Base-by-base conservation (phyloP, 2,888 invertebrate species). In the Campoplex capitator region DNA sequence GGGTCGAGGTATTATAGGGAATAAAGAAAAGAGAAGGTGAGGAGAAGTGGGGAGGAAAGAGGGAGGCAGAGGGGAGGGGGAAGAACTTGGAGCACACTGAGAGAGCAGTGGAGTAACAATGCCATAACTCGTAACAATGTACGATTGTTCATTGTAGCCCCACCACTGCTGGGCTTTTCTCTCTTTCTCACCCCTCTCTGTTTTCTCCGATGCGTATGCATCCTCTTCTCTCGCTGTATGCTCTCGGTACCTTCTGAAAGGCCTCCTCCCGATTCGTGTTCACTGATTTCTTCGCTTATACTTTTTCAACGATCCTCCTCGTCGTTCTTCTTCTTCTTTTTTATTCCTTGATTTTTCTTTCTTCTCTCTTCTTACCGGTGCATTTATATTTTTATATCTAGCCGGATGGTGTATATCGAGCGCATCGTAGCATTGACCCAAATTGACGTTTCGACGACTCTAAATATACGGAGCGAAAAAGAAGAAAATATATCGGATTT, bases 101-200 rank as follows among this genome's bases (percentile, higher is more conserved):
- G 70, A 76, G 70, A 76, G 58, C 83, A 38, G 92, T 93, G 93
- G 92, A 93, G 93, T 94, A 94, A 94, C 94, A 94, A 94, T 94
- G 93, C 94, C 92, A 93, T 94, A 94, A 94, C 94, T 93, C 93
- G 93, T 93, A 94, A 94, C 94, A 94, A 94, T 94, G 94, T 94
- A 93, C 94, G 91, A 94, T 94, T 94, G 94, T 94, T 94, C 94
- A 94, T 94, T 94, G 94, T 94, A 48, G 51, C 35, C 56, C n/a
- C 78, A 68, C 76, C 65, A 54, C n/a, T 35, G 9, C 23, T 38
- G 4, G 38, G 28, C 28, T 48, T 45, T 48, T 32, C 48, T 6
- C 48, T 6, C 38, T 68, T 42, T 92, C 92, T 90, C 89, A 89
- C 89, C 88, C 88, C 86, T 88, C 91, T 82, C 48, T 3, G 18